A percentile compares a stretch with the other conserved stretches of the same genome.
phyloP scores from a whole-genome alignment of 2,797 vertebrate genomes.

The Argya squamiceps region DNA sequence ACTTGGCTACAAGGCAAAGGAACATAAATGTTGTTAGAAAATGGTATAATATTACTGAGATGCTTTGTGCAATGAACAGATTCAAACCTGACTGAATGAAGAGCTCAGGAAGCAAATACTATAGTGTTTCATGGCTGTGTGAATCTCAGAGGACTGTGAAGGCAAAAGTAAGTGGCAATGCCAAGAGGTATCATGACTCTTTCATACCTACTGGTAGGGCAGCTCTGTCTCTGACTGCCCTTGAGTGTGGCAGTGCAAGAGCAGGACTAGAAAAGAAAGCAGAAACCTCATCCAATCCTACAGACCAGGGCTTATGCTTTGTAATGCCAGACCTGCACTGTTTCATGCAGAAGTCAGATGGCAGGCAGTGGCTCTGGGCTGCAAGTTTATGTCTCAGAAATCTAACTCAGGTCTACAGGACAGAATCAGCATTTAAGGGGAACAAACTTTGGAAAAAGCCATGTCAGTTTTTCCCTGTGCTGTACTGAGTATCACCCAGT shows the following conservation, averaged over 20 bases:
- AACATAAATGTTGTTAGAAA: not conserved
- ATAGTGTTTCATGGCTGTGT: not conserved
- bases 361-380: not conserved
- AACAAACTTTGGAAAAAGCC: not conserved
- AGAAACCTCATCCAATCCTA: not conserved
- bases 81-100: not conserved
- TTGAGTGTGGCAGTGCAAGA: not conserved
- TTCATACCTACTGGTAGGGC: not conserved
- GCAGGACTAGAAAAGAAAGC: not conserved
- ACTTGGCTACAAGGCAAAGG: not conserved
- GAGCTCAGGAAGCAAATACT: not conserved
- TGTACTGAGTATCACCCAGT: too few species aligned
- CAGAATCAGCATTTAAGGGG: not conserved
- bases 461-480: not conserved
- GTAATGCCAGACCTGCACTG: fast-evolving
- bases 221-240: not conserved
- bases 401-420: not conserved
- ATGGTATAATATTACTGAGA: not conserved
- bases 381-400: not conserved
- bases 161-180: not conserved
- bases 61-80: not conserved
- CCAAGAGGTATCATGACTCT: not conserved
- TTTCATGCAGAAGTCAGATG: not conserved
- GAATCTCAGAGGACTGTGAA: not conserved
- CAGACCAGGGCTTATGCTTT: not conserved